These are phyloP conservation scores for Tanaodytes sp. DNA, from an alignment of 2,888 invertebrate species.

Conservation along the genomic window DNA sequence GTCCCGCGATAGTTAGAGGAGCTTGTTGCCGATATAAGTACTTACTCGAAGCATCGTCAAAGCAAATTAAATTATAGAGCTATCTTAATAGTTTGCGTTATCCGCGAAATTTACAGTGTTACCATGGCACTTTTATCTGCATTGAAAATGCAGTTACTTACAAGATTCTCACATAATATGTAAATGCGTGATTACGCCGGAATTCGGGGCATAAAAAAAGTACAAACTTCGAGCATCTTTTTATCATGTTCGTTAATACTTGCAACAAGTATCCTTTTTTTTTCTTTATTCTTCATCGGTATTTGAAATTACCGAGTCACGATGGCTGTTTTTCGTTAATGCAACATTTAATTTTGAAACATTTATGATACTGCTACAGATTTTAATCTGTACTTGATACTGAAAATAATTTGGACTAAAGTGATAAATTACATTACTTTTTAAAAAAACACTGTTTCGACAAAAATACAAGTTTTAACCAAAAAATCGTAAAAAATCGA, in stretches of 20 bases:
- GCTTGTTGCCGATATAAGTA: slow-evolving; percentile 54
- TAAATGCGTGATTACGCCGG: slow-evolving; percentile 36
- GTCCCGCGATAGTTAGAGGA: slow-evolving; percentile 54
- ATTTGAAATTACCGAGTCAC: no score
- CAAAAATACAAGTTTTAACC: no score
- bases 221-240: slow-evolving; percentile 33
- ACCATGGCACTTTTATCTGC: slow-evolving; percentile 38
- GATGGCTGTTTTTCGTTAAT: no score
- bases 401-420: no score
- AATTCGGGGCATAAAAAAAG: slow-evolving; percentile 33
- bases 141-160: slow-evolving; percentile 47
- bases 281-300: no score
- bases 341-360: no score
- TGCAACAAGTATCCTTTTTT: slow-evolving; percentile 19
- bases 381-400: no score
- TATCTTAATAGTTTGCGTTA: slow-evolving; percentile 53
- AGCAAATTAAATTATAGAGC: slow-evolving; percentile 52
- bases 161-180: slow-evolving; percentile 44
- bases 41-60: slow-evolving; percentile 48
- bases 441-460: no score
- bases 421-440: no score
- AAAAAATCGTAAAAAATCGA: no score
- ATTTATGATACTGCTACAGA: no score
- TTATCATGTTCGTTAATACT: slow-evolving; percentile 44
- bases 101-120: slow-evolving; percentile 50